phyloP scores from a whole-genome alignment of 2,888 invertebrate species.

The Epsilonema sp. region DNA sequence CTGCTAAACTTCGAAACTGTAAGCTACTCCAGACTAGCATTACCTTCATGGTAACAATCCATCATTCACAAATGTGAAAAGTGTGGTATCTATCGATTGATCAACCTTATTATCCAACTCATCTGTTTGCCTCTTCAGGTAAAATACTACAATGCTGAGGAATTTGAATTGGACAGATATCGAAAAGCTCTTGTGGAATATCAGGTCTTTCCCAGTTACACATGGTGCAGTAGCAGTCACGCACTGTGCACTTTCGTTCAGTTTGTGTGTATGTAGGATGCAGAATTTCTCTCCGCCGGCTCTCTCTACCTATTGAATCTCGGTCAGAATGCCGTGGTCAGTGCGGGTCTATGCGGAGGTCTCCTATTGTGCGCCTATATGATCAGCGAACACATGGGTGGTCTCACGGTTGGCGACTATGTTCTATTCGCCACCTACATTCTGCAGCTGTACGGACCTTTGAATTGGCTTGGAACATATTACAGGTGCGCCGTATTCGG shows the following conservation, averaged over 20 bases:
- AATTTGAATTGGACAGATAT: constrained; percentile 69
- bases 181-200: constrained; percentile 59
- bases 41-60: too few species aligned
- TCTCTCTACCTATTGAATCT: constrained; percentile 75
- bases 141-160: constrained; percentile 86
- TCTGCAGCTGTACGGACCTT: constrained; percentile 69
- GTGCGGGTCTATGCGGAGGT: constrained; percentile 59
- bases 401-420: constrained; percentile 74
- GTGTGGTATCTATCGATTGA: too few species aligned
- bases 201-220: constrained; percentile 8
- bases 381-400: constrained; percentile 39
- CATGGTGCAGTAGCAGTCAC: neutral
- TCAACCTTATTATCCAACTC: too few species aligned
- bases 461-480: constrained; percentile 95
- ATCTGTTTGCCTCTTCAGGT: constrained; percentile 29
- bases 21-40: too few species aligned
- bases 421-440: constrained; percentile 86
- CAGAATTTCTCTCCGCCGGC: constrained; percentile 68
- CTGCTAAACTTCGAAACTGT: too few species aligned
- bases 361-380: constrained; percentile 59
- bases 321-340: constrained; percentile 71
- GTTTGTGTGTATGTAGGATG: too few species aligned
- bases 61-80: too few species aligned
- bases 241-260: too few species aligned
- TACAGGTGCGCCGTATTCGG: constrained; percentile 76